Evolutionary conservation across 1,140 invertebrate species (phyloP).

Genomic region (Idris sp.): DNA sequence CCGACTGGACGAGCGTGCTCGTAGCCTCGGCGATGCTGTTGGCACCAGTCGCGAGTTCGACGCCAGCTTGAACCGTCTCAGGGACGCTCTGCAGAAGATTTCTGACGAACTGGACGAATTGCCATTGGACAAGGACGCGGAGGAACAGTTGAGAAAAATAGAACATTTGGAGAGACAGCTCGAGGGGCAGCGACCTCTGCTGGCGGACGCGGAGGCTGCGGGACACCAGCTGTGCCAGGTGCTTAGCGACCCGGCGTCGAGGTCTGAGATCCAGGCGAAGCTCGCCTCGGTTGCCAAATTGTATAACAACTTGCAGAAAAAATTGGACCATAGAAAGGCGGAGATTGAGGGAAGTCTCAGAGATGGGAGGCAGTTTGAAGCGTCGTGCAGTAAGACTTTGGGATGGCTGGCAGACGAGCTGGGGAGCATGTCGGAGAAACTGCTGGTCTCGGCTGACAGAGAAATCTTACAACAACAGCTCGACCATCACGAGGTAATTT

Average conservation of each 20-base stretch:
- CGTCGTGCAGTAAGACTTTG: conserved; percentile 89
- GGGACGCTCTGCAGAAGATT: conserved; percentile 90
- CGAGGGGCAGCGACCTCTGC: conserved; percentile 89
- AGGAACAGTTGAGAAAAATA: conserved; percentile 91
- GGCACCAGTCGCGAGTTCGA: conserved; percentile 94
- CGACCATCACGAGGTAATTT: conserved; percentile 86
- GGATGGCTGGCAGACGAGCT: conserved; percentile 92
- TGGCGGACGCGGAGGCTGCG: conserved; percentile 92
- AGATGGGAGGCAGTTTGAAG: conserved; percentile 91
- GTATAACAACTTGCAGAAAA: conserved; percentile 91
- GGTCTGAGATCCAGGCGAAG: conserved; percentile 93
- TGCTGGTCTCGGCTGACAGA: conserved; percentile 91
- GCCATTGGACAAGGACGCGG: conserved; percentile 88
- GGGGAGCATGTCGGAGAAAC: conserved; percentile 85
- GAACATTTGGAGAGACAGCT: conserved; percentile 92
- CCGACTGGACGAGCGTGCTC: conserved; percentile 89
- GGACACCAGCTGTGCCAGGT: conserved; percentile 92
- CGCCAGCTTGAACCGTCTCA: conserved; percentile 87
- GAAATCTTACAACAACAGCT: conserved; percentile 91
- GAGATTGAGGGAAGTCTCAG: conserved; percentile 92
- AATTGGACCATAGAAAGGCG: conserved; percentile 91
- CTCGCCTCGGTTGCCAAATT: conserved; percentile 88
- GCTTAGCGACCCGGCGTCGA: conserved; percentile 92
- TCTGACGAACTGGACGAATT: conserved; percentile 91
- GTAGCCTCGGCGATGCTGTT: conserved; percentile 90